Evolutionary conservation across 2,113 vertebrate genomes (phyloP).

Genomic region (Tautogolabrus adspersus): DNA sequence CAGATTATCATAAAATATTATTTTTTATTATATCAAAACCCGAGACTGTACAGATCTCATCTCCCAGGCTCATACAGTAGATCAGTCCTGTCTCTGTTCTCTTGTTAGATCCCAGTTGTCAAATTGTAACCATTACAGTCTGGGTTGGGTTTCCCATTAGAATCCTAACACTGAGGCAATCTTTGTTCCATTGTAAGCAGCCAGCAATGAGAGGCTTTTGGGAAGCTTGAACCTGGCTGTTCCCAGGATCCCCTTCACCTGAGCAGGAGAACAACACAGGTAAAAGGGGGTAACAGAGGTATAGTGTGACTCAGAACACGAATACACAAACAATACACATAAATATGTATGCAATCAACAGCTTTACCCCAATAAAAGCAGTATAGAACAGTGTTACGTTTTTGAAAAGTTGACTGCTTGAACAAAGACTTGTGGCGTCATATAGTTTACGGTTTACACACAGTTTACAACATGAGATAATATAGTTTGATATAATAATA

Average conservation of each 20-base stretch:
- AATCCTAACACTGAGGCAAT: slow-evolving; percentile 76
- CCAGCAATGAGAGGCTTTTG: slow-evolving; percentile 69
- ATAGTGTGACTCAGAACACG: slow-evolving; percentile 6
- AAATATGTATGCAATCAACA: neutral
- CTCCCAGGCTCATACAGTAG: slow-evolving; percentile 14
- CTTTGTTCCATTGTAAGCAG: slow-evolving; percentile 76
- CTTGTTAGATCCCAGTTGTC: slow-evolving; percentile 52
- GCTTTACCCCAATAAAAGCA: neutral
- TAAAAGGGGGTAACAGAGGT: slow-evolving; percentile 40
- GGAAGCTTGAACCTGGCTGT: slow-evolving; percentile 68
- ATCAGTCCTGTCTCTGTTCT: slow-evolving; percentile 28
- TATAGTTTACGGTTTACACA: too few species aligned
- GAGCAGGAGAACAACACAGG: slow-evolving; percentile 55
- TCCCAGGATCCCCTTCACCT: slow-evolving; percentile 80
- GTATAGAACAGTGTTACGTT: too few species aligned
- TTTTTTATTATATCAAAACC: neutral
- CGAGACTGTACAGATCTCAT: neutral
- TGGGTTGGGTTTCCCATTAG: slow-evolving; percentile 74
- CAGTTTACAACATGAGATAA: too few species aligned
- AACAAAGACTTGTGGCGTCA: too few species aligned
- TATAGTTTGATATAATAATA: too few species aligned
- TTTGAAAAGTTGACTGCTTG: too few species aligned
- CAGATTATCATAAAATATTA: neutral
- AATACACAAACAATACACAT: slow-evolving; percentile 2
- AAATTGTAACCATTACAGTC: slow-evolving; percentile 61